Evolutionary conservation across 2,888 invertebrate species (phyloP).

Genomic region (Dryadula phaetusa): DNA sequence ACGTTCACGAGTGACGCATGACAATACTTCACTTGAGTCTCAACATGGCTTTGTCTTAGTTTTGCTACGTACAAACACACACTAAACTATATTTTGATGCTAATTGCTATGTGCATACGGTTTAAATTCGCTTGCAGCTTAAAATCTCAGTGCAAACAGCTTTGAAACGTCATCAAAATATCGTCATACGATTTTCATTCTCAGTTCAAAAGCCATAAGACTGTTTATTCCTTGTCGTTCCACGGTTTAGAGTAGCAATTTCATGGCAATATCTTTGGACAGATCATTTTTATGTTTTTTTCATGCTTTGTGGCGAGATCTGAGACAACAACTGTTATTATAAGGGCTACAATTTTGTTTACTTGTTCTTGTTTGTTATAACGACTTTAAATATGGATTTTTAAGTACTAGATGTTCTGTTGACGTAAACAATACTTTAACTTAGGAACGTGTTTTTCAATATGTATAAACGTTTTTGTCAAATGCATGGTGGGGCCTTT

Average conservation of each 20-base stretch:
- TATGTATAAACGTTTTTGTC: too few species aligned
- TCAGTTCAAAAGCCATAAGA: accelerated
- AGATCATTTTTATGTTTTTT: slow-evolving; percentile 31
- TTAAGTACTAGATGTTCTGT: too few species aligned
- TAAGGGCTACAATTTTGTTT: slow-evolving; percentile 7
- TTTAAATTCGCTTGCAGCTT: background rate
- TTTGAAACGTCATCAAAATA: background rate
- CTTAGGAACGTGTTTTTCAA: too few species aligned
- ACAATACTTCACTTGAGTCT: slow-evolving; percentile 31
- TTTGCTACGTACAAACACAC: background rate
- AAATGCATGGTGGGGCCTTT: too few species aligned
- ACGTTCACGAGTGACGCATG: slow-evolving; percentile 24
- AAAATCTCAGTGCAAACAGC: background rate
- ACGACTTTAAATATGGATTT: too few species aligned
- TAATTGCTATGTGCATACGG: accelerated
- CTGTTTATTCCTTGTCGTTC: background rate
- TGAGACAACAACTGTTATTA: slow-evolving; percentile 21
- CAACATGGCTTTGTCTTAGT: slow-evolving; percentile 24
- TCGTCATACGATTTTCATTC: background rate
- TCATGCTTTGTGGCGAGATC: slow-evolving; percentile 1
- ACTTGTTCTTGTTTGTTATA: background rate
- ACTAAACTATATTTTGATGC: background rate
- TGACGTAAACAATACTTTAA: too few species aligned
- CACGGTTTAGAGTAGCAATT: background rate
- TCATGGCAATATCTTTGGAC: slow-evolving; percentile 15